Evolutionary conservation across 1,140 invertebrate species (phyloP).

Genomic region (Pachyrhynchus sulphureomaculatus): DNA sequence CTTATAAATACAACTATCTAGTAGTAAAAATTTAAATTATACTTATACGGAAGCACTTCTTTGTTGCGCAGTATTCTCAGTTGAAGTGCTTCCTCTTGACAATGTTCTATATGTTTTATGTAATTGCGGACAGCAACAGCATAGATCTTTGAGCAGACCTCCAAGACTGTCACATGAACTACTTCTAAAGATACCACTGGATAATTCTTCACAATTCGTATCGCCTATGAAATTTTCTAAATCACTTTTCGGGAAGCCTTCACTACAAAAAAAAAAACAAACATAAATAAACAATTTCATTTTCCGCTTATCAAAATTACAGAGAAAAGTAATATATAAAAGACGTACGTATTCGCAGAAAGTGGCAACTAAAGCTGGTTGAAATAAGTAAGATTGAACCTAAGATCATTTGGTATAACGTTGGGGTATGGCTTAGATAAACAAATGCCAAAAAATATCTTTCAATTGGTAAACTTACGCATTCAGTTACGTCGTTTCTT

Average conservation of each 20-base stretch:
- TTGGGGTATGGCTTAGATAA: too few species aligned
- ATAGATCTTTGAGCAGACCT: constrained; percentile 53
- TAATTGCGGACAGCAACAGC: constrained; percentile 49
- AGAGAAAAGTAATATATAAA: background rate
- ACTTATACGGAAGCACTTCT: too few species aligned
- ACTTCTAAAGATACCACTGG: constrained; percentile 66
- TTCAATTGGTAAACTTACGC: too few species aligned
- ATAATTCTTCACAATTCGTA: constrained; percentile 66
- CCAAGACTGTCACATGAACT: constrained; percentile 56
- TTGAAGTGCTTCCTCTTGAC: background rate
- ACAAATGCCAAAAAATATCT: too few species aligned
- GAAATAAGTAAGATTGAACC: too few species aligned
- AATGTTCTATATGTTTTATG: constrained; percentile 44
- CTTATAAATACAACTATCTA: too few species aligned
- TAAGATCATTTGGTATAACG: too few species aligned
- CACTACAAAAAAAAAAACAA: constrained; percentile 36
- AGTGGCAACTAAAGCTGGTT: too few species aligned
- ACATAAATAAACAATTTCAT: background rate
- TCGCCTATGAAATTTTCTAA: constrained; percentile 76
- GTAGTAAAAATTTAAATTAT: too few species aligned
- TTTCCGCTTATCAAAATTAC: background rate
- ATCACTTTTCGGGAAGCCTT: constrained; percentile 85
- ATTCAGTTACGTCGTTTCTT: too few species aligned
- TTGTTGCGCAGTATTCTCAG: too few species aligned
- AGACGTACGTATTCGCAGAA: too few species aligned